These are phyloP conservation scores for Drosophila pruinosa DNA, from an alignment of 1,140 invertebrate genomes.

Conservation along the genomic window DNA sequence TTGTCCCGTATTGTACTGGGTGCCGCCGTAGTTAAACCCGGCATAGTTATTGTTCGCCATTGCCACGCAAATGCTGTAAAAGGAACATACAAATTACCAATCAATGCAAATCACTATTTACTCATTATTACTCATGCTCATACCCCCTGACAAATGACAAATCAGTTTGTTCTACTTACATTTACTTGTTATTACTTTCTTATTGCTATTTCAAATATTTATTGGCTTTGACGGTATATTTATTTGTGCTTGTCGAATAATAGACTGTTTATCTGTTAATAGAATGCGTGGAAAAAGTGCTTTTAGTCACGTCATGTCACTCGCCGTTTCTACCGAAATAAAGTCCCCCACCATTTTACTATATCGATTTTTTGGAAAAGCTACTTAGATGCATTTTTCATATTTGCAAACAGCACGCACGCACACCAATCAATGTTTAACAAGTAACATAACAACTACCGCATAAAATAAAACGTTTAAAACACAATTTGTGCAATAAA, in stretches of 20 bases:
- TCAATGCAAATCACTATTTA: constrained; percentile 55
- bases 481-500: constrained; percentile 33
- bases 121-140: background rate
- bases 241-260: constrained; percentile 72
- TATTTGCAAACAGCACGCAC: constrained; percentile 37
- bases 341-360: constrained; percentile 44
- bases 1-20: constrained; percentile 90
- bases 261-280: constrained; percentile 63
- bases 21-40: constrained; percentile 94
- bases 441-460: background rate
- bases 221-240: constrained; percentile 36
- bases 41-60: constrained; percentile 97
- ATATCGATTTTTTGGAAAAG: constrained; percentile 63
- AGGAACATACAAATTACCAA: constrained; percentile 54
- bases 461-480: constrained; percentile 14
- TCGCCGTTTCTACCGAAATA: background rate
- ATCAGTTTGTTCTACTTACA: constrained; percentile 61
- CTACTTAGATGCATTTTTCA: constrained; percentile 52
- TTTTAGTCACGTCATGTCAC: constrained; percentile 72
- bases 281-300: constrained; percentile 59
- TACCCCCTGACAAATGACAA: constrained; percentile 21
- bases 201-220: constrained; percentile 51
- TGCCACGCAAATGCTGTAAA: constrained; percentile 61
- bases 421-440: background rate
- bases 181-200: constrained; percentile 45